Evolutionary conservation across 2,888 invertebrate species (phyloP).

Genomic region (Myathropa florea): DNA sequence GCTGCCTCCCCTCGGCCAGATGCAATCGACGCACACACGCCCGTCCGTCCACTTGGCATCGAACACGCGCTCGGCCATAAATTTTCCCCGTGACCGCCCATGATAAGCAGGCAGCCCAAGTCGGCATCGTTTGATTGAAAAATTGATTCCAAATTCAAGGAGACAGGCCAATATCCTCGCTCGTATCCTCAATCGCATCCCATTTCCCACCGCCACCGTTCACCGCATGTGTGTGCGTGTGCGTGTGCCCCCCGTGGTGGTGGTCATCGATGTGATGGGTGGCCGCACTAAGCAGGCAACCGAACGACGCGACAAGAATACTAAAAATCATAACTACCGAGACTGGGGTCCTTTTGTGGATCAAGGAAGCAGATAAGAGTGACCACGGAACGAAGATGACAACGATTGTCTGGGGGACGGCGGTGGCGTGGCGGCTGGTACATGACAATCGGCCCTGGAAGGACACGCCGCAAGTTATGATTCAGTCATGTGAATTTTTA

Average conservation of each 20-base stretch:
- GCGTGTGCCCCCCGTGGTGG: background rate
- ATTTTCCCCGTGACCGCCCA: constrained; percentile 4
- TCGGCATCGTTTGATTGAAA: constrained; percentile 54
- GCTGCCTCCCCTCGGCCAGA: constrained; percentile 1
- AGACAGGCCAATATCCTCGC: constrained; percentile 43
- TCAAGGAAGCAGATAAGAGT: constrained; percentile 20
- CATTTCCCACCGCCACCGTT: constrained; percentile 30
- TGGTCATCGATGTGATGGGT: constrained; percentile 4
- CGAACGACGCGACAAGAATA: constrained; percentile 56
- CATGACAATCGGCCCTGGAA: background rate
- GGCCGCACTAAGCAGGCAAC: constrained; percentile 15
- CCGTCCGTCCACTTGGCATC: background rate
- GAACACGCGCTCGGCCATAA: constrained; percentile 5
- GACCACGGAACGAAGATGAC: constrained; percentile 54
- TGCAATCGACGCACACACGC: background rate
- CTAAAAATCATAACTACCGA: constrained; percentile 62
- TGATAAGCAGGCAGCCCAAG: constrained; percentile 3
- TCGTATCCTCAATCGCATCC: constrained; percentile 43
- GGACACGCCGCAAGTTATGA: constrained; percentile 43
- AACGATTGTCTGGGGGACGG: constrained; percentile 26
- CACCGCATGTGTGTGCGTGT: constrained; percentile 28
- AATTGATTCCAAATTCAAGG: constrained; percentile 58
- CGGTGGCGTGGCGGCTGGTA: background rate
- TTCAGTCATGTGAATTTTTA: constrained; percentile 50
- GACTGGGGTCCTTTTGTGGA: constrained; percentile 25